phyloP scores from a whole-genome alignment of 2,888 invertebrate species.

The Odontocerum albicorne region DNA sequence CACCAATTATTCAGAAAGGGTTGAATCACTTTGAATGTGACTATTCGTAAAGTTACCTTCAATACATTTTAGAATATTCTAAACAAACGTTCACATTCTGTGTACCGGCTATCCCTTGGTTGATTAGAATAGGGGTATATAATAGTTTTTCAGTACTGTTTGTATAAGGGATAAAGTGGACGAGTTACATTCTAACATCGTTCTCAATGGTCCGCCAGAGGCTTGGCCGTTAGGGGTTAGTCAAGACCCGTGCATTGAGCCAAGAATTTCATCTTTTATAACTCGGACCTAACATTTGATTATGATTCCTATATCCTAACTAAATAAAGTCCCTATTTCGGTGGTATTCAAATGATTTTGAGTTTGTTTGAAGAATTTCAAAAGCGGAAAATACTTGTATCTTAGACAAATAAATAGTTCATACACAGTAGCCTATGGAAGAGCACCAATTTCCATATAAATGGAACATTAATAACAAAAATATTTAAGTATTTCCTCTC shows the following conservation, averaged over 20 bases:
- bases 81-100: conserved; percentile 22
- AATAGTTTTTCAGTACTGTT: conserved; percentile 16
- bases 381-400: conserved; percentile 13
- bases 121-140: conserved; percentile 23
- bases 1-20: conserved; percentile 56
- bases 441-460: background rate
- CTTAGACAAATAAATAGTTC: conserved; percentile 21
- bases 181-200: conserved; percentile 28
- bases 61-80: background rate
- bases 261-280: conserved; percentile 7
- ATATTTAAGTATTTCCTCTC: no score
- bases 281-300: conserved; percentile 7
- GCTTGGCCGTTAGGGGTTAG: conserved; percentile 33
- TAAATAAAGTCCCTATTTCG: conserved; percentile 5
- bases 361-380: background rate
- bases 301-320: conserved; percentile 13
- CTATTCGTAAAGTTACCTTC: background rate
- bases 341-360: conserved; percentile 3
- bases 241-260: conserved; percentile 18
- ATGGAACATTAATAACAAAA: no score
- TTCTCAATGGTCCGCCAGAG: conserved; percentile 26
- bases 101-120: conserved; percentile 16
- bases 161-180: conserved; percentile 19
- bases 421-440: background rate
- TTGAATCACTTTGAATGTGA: conserved; percentile 30